A percentile compares a stretch with the other conserved stretches of the same genome.
These are phyloP conservation scores for Diaprepes abbreviatus DNA, from an alignment of 2,888 invertebrate species.

Conservation along the genomic window DNA sequence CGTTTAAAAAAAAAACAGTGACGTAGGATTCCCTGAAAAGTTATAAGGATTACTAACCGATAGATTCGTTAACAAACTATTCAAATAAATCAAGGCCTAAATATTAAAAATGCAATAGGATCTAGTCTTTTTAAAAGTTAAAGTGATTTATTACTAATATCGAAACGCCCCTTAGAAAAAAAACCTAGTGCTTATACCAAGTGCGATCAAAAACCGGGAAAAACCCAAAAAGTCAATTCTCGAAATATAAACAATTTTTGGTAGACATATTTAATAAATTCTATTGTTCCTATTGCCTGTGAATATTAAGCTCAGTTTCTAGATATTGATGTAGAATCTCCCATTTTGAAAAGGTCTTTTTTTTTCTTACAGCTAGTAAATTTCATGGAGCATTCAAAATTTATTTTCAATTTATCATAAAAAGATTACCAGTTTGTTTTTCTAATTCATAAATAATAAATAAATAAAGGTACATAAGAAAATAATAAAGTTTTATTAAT, in stretches of 20 bases:
- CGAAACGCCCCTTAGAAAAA: background rate
- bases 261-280: conserved; percentile 12
- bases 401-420: too few relatives aligned
- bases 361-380: background rate
- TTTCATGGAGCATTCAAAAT: too few relatives aligned
- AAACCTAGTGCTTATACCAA: conserved; percentile 20
- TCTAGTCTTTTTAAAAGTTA: conserved; percentile 17
- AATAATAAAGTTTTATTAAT: too few relatives aligned
- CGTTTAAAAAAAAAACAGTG: background rate
- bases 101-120: conserved; percentile 19
- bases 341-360: background rate
- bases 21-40: background rate
- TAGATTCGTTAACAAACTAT: background rate
- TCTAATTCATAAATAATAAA: too few relatives aligned
- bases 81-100: conserved; percentile 25
- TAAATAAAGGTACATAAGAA: too few relatives aligned
- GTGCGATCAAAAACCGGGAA: background rate
- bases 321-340: conserved; percentile 6
- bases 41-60: too few relatives aligned
- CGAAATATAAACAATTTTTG: conserved; percentile 5
- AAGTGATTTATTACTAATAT: background rate
- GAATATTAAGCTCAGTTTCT: conserved; percentile 22
- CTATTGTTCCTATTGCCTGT: conserved; percentile 32
- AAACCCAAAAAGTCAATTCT: conserved; percentile 16
- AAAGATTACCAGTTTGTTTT: too few relatives aligned